Conservation (phyloP, 2,797 vertebrate species). For the Rhynchotus rufescens region DNA sequence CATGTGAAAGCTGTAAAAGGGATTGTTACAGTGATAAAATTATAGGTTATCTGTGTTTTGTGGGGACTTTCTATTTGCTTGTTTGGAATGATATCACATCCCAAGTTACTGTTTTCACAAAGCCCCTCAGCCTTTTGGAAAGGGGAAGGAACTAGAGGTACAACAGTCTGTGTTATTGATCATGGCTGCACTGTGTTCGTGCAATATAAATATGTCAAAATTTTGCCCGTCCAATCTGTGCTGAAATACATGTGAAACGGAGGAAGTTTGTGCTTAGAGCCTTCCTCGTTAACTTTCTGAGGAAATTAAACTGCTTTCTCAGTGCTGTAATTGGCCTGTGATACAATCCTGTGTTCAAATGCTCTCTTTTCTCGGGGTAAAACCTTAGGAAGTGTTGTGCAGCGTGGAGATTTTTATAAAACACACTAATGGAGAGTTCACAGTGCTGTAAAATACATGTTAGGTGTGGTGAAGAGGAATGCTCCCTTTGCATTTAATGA, state of each 20-base stretch:
- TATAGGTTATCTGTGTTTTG: neutral
- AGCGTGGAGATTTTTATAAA: neutral
- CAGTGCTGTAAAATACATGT: neutral
- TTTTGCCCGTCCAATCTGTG: neutral
- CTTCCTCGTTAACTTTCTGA: slow-evolving; percentile 19
- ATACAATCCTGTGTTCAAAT: slow-evolving; percentile 19
- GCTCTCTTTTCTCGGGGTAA: neutral
- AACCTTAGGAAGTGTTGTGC: neutral
- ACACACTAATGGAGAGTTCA: neutral
- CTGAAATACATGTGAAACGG: neutral
- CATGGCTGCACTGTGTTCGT: neutral
- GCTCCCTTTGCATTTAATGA: neutral
- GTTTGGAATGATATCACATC: neutral
- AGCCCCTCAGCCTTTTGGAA: neutral
- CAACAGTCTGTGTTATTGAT: neutral
- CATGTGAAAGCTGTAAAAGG: neutral
- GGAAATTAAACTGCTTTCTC: slow-evolving; percentile 33
- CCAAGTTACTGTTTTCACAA: neutral
- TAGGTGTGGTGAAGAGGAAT: neutral
- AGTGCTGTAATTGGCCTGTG: neutral
- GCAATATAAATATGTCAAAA: neutral
- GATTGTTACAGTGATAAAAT: neutral
- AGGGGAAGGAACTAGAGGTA: neutral
- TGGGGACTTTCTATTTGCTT: neutral
- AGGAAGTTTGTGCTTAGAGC: neutral